Conservation (phyloP, 2,797 vertebrate species). For the Pteropus rufus region DNA sequence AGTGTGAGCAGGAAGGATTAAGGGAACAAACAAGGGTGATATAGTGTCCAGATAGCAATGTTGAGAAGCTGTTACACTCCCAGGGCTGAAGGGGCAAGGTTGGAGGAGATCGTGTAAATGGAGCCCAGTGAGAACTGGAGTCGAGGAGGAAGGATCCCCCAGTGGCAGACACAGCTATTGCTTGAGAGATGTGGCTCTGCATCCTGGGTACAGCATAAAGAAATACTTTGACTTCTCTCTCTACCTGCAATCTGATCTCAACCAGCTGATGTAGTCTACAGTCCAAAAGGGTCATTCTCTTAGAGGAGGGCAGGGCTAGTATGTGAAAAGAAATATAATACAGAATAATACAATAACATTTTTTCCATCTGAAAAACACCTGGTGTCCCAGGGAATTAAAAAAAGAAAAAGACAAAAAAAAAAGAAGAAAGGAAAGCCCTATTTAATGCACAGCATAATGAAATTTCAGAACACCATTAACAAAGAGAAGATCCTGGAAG, state of each 20-base stretch:
- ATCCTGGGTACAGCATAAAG: not conserved
- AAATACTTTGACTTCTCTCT: not conserved
- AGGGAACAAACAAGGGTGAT: not conserved
- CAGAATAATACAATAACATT: constrained; percentile 44
- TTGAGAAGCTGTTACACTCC: not conserved
- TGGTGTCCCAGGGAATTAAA: not conserved
- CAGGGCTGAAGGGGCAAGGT: not conserved
- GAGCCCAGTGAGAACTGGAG: not conserved
- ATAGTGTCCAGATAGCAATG: not conserved
- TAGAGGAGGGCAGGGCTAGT: not conserved
- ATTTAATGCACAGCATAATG: not conserved
- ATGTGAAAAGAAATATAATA: constrained; percentile 17
- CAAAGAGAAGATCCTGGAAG: not conserved
- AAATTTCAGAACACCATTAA: constrained; percentile 28
- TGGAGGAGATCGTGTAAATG: not conserved
- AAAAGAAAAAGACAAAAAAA: not conserved
- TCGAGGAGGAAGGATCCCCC: not conserved
- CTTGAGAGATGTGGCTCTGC: not conserved
- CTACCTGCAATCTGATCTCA: not conserved
- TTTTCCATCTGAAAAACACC: constrained; percentile 53
- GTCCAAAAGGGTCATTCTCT: not conserved
- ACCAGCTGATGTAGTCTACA: not conserved
- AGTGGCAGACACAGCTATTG: not conserved
- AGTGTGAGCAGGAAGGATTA: not conserved
- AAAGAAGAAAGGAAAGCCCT: not conserved